A percentile compares a stretch with the other conserved stretches of the same genome.
These are phyloP conservation scores for Zosterops pallidus DNA, from an alignment of 2,113 vertebrate genomes.

Conservation along the genomic window DNA sequence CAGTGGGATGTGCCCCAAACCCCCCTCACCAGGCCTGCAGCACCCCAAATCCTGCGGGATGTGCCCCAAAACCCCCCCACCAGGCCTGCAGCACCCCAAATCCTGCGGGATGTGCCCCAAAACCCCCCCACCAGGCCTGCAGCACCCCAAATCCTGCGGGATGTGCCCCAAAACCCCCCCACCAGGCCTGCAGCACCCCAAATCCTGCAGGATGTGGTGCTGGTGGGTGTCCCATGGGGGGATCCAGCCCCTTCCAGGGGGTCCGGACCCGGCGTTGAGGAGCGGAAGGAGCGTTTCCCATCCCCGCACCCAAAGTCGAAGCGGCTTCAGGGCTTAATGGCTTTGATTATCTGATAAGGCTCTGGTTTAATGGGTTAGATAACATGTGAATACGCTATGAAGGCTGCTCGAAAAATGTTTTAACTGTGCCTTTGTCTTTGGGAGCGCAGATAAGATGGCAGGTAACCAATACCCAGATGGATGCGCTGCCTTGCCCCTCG, in stretches of 20 bases:
- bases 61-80: accelerated
- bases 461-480: constrained; percentile 65
- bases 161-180: accelerated
- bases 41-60: accelerated
- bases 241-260: neutral
- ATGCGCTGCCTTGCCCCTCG: neutral
- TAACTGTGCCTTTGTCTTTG: constrained; percentile 76
- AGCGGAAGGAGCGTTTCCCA: constrained; percentile 32
- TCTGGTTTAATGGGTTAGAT: constrained; percentile 78
- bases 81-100: neutral
- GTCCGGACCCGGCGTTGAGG: accelerated
- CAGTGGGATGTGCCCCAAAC: accelerated
- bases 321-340: constrained; percentile 75
- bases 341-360: constrained; percentile 76
- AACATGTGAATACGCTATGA: constrained; percentile 74
- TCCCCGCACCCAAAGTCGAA: constrained; percentile 61
- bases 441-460: constrained; percentile 76
- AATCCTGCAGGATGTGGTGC: neutral
- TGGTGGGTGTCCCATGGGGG: neutral
- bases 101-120: no score
- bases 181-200: no score
- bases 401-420: constrained; percentile 72
- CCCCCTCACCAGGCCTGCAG: no score
- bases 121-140: no score
- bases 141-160: neutral